Percentiles rank a stretch among this genome's conserved stretches.
phyloP scores from a whole-genome alignment of 2,888 invertebrate genomes.

The Tethea ocularis region DNA sequence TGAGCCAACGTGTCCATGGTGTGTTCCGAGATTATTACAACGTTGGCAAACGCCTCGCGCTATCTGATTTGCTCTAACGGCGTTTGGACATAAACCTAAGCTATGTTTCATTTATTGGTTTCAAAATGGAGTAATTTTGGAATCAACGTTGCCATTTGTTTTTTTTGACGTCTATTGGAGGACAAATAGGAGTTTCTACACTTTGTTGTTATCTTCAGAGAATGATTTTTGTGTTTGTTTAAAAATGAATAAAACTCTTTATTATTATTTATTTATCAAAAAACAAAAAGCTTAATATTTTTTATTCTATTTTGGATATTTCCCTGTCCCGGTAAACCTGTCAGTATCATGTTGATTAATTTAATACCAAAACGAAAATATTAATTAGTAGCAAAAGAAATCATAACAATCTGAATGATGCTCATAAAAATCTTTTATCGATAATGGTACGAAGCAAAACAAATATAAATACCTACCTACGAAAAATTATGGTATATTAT shows the following conservation, averaged over 20 bases:
- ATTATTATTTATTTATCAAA: no score
- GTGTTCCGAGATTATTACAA: conserved; percentile 24
- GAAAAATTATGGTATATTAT: background rate
- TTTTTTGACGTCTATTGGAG: background rate
- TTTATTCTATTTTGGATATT: no score
- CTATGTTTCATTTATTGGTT: background rate
- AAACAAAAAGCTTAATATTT: no score
- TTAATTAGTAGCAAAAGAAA: no score
- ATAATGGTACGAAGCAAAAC: background rate
- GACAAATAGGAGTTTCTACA: background rate
- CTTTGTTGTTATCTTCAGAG: background rate
- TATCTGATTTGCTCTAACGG: background rate
- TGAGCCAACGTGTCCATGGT: conserved; percentile 14
- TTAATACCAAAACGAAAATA: no score
- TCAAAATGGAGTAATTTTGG: background rate
- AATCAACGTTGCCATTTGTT: background rate
- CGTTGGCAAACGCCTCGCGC: conserved; percentile 12
- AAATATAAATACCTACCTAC: background rate
- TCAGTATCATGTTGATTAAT: no score
- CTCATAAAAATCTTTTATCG: background rate
- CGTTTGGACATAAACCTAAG: background rate
- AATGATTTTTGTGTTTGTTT: no score
- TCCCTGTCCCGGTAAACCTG: no score
- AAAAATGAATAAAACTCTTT: no score
- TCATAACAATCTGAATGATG: background rate